A percentile compares a stretch with the other conserved stretches of the same genome.
Evolutionary conservation across 2,888 invertebrate species (phyloP).

Genomic region (Papilio elwesi): DNA sequence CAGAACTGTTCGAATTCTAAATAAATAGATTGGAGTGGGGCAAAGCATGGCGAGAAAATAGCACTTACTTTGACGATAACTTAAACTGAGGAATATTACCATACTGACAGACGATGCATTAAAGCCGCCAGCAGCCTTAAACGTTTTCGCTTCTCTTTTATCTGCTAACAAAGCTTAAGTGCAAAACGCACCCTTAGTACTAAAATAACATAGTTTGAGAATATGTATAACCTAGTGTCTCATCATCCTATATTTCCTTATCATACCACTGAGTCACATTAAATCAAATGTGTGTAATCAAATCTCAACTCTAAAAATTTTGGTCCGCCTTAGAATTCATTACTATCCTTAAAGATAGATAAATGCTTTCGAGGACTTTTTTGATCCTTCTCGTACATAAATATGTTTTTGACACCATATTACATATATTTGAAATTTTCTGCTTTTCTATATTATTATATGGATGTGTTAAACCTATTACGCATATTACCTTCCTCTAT

Average conservation of each 20-base stretch:
- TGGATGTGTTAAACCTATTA: too few species aligned
- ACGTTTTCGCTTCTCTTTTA: neutral
- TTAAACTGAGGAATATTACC: neutral
- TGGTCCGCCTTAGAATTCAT: too few species aligned
- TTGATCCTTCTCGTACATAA: too few species aligned
- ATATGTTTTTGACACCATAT: too few species aligned
- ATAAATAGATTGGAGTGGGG: neutral
- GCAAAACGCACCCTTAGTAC: neutral
- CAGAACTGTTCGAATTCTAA: neutral
- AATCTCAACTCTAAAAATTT: neutral
- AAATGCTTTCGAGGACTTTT: too few species aligned
- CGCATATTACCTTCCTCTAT: too few species aligned
- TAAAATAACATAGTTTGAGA: neutral
- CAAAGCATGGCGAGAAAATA: neutral
- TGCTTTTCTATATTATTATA: too few species aligned
- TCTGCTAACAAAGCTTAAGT: neutral
- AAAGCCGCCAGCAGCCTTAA: neutral
- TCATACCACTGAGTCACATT: neutral
- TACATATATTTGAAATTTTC: too few species aligned
- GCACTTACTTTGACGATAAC: neutral
- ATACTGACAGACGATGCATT: constrained; percentile 4
- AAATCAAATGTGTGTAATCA: neutral
- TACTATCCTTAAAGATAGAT: too few species aligned
- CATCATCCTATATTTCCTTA: neutral
- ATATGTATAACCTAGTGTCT: neutral